phyloP scores from a whole-genome alignment of 1,140 invertebrate species.

The Choristoneura fumiferana region DNA sequence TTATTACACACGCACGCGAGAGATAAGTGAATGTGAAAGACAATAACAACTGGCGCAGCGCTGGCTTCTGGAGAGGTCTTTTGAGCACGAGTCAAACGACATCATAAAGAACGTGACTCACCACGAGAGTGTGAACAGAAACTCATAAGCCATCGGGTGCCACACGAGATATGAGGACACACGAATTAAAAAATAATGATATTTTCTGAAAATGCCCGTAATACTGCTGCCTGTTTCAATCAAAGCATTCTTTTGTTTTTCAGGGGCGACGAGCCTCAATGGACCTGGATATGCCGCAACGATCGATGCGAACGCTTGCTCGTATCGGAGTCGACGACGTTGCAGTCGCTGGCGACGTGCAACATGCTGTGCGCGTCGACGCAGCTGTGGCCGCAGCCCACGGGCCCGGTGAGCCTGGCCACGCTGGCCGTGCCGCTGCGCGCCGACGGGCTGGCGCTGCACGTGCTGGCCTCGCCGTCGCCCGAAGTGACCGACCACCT shows the following conservation, averaged over 20 bases:
- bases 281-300: constrained; percentile 78
- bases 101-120: no score
- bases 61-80: no score
- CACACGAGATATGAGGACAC: no score
- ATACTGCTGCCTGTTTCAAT: no score
- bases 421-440: constrained; percentile 61
- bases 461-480: constrained; percentile 53
- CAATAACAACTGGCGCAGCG: no score
- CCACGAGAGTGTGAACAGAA: no score
- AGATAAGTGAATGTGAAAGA: no score
- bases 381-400: constrained; percentile 79
- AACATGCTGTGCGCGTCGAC: constrained; percentile 80
- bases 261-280: constrained; percentile 65
- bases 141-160: no score
- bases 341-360: constrained; percentile 77
- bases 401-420: constrained; percentile 75
- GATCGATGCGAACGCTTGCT: constrained; percentile 73
- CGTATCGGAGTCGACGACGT: constrained; percentile 46
- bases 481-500: constrained; percentile 48
- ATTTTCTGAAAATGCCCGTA: no score
- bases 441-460: constrained; percentile 41
- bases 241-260: constrained; percentile 21
- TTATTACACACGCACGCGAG: no score
- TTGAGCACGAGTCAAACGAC: no score
- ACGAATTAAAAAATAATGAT: no score